Conservation (phyloP, 2,113 vertebrate genomes). For the Anolis carolinensis region DNA sequence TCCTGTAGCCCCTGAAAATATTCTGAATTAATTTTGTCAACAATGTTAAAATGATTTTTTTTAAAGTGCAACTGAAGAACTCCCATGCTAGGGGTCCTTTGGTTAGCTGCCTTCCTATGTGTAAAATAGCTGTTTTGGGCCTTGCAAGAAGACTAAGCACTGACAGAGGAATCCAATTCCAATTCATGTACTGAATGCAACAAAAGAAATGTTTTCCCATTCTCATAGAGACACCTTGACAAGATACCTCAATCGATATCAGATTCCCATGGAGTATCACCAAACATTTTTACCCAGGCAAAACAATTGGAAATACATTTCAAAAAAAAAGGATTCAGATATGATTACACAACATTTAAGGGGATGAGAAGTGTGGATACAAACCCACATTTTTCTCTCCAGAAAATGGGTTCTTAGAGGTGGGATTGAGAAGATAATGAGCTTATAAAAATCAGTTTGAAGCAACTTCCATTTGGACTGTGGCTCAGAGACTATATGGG, state of each 20-base stretch:
- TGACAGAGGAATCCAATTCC: not conserved
- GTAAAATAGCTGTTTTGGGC: not conserved
- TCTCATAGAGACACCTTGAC: not conserved
- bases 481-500: not conserved
- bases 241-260: not conserved
- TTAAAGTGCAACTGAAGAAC: not conserved
- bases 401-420: not conserved
- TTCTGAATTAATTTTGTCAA: not conserved
- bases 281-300: not conserved
- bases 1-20: not conserved
- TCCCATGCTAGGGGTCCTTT: not conserved
- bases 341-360: not conserved
- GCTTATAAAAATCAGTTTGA: not conserved
- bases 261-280: not conserved
- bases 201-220: not conserved
- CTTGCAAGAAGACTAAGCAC: not conserved
- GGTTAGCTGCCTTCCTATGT: not conserved
- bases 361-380: not conserved
- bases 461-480: not conserved
- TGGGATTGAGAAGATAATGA: not conserved
- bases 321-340: not conserved
- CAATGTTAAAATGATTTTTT: not conserved
- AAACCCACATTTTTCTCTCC: not conserved
- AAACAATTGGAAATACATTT: not conserved
- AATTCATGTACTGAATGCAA: not conserved